Conservation (phyloP, 2,113 vertebrate species). For the Zosterops borbonicus region DNA sequence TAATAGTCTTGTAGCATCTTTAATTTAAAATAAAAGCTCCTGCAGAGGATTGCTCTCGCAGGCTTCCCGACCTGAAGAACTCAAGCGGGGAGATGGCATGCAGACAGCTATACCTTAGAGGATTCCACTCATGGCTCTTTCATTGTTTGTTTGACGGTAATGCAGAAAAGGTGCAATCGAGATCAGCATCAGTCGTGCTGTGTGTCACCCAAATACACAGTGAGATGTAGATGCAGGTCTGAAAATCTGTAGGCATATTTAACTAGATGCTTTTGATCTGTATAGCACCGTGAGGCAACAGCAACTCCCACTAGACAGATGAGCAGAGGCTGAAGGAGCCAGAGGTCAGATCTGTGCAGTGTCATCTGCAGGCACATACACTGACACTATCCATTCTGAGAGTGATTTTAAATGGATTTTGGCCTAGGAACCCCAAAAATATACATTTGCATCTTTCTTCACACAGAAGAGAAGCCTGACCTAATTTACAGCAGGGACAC, state of each 20-base stretch:
- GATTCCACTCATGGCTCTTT: not conserved
- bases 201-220: not conserved
- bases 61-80: not conserved
- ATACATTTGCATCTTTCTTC: not conserved
- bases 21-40: slow-evolving; percentile 54
- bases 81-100: not conserved
- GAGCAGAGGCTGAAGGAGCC: not conserved
- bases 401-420: not conserved
- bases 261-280: not conserved
- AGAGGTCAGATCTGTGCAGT: slow-evolving; percentile 1
- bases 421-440: not conserved
- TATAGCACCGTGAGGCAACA: not conserved
- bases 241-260: not conserved
- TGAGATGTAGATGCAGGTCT: not conserved
- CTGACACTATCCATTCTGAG: not conserved
- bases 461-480: not conserved
- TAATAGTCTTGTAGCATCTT: slow-evolving; percentile 50
- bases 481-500: rapidly evolving
- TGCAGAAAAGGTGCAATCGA: not conserved
- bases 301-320: not conserved
- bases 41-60: not conserved
- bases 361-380: not conserved
- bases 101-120: slow-evolving; percentile 30
- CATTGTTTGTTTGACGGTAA: slow-evolving; percentile 23
- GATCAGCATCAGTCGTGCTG: not conserved